A percentile compares a stretch with the other conserved stretches of the same genome.
phyloP scores from a whole-genome alignment of 2,113 vertebrate genomes.

The Phrynocephalus versicolor region DNA sequence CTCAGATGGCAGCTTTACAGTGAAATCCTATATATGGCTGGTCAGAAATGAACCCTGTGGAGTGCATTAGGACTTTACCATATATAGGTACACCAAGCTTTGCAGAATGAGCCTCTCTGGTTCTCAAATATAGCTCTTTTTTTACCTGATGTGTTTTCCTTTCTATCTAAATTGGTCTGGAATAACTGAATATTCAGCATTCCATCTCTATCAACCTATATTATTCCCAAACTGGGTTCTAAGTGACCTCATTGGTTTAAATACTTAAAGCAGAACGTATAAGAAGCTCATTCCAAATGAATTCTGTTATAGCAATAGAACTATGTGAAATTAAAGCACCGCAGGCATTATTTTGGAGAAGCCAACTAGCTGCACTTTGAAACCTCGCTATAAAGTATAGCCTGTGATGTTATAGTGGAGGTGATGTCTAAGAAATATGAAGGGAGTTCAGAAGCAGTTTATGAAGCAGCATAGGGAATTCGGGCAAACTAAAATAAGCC shows the following conservation, averaged over 20 bases:
- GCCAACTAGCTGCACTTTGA: not conserved
- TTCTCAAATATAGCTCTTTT: not conserved
- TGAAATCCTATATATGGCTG: not conserved
- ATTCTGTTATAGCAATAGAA: not conserved
- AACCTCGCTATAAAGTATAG: not conserved
- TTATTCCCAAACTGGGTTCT: not conserved
- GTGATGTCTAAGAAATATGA: not conserved
- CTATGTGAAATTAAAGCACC: not conserved
- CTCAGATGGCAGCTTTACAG: slow-evolving; percentile 56
- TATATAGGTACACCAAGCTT: not conserved
- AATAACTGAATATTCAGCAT: not conserved
- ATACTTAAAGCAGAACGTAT: not conserved
- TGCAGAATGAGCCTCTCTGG: no score
- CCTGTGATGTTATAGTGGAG: not conserved
- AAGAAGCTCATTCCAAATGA: not conserved
- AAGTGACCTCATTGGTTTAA: not conserved
- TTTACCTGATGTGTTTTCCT: not conserved
- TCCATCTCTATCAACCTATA: not conserved
- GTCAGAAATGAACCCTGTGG: not conserved
- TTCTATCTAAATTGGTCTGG: not conserved
- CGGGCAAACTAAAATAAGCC: not conserved
- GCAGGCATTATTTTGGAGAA: not conserved
- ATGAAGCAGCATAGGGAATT: not conserved
- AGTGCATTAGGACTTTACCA: not conserved
- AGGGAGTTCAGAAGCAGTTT: not conserved